phyloP scores from a whole-genome alignment of 2,888 invertebrate species.

The Pyrrhosoma nymphula region DNA sequence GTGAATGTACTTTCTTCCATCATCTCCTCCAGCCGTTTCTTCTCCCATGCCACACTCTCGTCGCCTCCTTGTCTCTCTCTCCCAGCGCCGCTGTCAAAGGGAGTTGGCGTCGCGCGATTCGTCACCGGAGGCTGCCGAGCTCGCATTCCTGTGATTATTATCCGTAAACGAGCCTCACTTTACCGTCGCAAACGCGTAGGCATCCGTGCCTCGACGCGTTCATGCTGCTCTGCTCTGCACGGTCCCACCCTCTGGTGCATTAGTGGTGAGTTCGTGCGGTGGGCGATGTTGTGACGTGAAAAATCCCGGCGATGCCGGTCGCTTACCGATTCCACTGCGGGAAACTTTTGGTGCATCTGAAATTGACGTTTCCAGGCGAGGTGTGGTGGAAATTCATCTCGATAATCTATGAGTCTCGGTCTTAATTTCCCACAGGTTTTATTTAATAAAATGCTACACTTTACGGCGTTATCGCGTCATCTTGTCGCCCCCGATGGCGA shows the following conservation, averaged over 20 bases:
- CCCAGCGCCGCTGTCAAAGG: neutral
- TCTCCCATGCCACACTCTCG: neutral
- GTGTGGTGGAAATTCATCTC: too few relatives aligned
- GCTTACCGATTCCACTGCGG: too few relatives aligned
- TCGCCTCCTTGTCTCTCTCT: neutral
- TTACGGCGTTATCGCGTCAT: too few relatives aligned
- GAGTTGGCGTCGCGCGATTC: neutral
- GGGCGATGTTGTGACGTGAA: neutral
- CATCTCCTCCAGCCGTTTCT: too few relatives aligned
- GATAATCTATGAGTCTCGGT: too few relatives aligned
- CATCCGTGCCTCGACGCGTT: neutral
- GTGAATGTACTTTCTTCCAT: too few relatives aligned
- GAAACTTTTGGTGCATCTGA: neutral
- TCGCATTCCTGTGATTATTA: slow-evolving; percentile 39
- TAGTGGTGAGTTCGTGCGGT: neutral
- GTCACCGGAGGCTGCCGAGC: neutral
- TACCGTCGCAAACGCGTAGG: neutral
- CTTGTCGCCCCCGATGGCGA: too few relatives aligned
- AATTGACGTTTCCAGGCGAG: neutral
- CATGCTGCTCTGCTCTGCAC: too few relatives aligned
- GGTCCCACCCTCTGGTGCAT: neutral
- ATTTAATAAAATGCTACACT: too few relatives aligned
- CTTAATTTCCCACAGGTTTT: too few relatives aligned
- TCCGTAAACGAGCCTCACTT: neutral
- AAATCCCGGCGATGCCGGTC: neutral